Evolutionary conservation across 2,113 vertebrate species (phyloP).

Genomic region (Phoxinus phoxinus): DNA sequence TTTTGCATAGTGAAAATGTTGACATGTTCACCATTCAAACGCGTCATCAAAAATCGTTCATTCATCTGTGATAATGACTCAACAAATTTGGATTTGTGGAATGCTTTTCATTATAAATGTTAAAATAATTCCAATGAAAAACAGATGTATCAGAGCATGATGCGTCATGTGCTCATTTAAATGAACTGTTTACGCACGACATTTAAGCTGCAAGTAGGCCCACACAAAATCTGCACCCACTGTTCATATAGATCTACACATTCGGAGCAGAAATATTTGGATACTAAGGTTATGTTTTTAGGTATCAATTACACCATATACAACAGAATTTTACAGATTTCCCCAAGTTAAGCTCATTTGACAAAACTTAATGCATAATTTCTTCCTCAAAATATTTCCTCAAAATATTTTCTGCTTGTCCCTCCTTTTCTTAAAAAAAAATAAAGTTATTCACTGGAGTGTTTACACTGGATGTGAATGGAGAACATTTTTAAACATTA

Average conservation of each 20-base stretch:
- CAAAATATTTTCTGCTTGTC: neutral
- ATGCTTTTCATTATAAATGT: neutral
- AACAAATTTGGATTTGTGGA: constrained; percentile 10
- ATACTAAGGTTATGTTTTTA: neutral
- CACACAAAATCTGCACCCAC: neutral
- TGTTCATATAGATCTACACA: neutral
- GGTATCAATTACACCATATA: neutral
- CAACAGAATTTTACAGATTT: neutral
- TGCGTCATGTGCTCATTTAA: neutral
- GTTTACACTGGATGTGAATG: neutral
- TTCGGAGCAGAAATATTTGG: neutral
- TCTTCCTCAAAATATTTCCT: neutral
- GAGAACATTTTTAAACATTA: neutral
- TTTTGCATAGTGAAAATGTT: neutral
- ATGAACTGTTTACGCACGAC: neutral
- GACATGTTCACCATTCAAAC: neutral
- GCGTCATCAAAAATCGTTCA: neutral
- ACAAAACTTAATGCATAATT: too few relatives aligned
- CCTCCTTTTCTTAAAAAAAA: neutral
- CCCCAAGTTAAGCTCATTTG: neutral
- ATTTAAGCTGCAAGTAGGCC: neutral
- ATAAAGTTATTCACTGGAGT: neutral
- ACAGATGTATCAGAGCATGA: constrained; percentile 1
- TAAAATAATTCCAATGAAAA: neutral
- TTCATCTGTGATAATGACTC: neutral